Conservation (phyloP, 2,888 invertebrate species). For the Dynastes hyllus region DNA sequence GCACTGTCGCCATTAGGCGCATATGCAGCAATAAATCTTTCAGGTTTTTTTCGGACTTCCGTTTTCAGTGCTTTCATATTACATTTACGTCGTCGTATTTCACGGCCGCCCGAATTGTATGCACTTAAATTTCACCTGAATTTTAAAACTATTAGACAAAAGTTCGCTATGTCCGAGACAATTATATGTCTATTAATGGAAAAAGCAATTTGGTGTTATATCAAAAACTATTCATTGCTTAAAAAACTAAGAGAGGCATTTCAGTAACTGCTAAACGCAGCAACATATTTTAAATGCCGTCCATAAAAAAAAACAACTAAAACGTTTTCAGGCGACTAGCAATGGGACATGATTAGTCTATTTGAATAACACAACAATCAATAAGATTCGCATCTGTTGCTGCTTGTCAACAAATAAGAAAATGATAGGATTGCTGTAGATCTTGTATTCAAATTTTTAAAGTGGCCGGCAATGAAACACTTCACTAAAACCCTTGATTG, state of each 20-base stretch:
- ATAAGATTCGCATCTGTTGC: too few species aligned
- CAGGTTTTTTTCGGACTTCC: conserved; percentile 22
- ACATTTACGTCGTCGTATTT: conserved; percentile 29
- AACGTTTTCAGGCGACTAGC: too few species aligned
- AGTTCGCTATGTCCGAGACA: neutral
- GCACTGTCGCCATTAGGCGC: conserved; percentile 24
- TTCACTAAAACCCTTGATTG: too few species aligned
- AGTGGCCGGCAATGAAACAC: too few species aligned
- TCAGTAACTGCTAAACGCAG: too few species aligned
- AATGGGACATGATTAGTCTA: too few species aligned
- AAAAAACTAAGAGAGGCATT: neutral
- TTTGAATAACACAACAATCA: too few species aligned
- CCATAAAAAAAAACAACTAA: too few species aligned
- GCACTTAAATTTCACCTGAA: conserved; percentile 2
- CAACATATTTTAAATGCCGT: too few species aligned
- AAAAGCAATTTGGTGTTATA: neutral
- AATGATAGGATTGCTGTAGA: too few species aligned
- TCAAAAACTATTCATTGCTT: neutral
- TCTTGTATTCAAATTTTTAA: too few species aligned
- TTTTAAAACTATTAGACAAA: conserved; percentile 10
- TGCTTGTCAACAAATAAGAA: too few species aligned
- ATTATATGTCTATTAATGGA: neutral
- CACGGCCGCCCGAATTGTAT: neutral
- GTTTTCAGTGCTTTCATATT: conserved; percentile 30
- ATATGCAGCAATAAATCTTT: conserved; percentile 41